Conservation (phyloP, 2,113 vertebrate species). For the Mobula birostris region DNA sequence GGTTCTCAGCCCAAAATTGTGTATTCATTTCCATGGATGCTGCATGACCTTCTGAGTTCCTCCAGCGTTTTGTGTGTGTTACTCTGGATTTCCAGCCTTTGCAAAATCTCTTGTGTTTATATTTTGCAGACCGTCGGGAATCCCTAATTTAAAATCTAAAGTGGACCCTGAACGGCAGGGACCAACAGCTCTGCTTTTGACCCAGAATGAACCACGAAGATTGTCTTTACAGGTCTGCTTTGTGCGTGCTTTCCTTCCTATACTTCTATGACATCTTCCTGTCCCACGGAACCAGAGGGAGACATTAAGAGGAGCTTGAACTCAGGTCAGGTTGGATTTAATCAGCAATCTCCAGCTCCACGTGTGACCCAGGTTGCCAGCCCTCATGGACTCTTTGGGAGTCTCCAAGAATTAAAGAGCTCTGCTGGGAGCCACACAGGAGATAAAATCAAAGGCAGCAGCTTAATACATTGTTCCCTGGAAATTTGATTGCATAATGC, state of each 20-base stretch:
- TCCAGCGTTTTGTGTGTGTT: too few species aligned
- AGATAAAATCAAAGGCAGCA: background rate
- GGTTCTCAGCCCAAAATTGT: too few species aligned
- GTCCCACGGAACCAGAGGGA: constrained; percentile 32
- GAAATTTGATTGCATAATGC: too few species aligned
- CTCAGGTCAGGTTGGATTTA: constrained; percentile 25
- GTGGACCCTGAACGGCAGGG: background rate
- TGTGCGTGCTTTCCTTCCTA: constrained; percentile 32
- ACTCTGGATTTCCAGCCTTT: too few species aligned
- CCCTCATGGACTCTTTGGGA: background rate
- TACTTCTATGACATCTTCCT: constrained; percentile 33
- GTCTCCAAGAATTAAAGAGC: background rate
- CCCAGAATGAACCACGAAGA: constrained; percentile 20
- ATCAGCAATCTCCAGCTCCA: constrained; percentile 32
- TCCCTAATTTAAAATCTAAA: background rate
- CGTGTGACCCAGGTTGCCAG: constrained; percentile 8
- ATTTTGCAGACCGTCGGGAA: too few species aligned
- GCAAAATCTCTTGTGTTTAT: too few species aligned
- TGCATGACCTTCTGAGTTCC: too few species aligned
- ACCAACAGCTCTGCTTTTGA: background rate
- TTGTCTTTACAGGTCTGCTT: constrained; percentile 18
- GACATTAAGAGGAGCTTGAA: constrained; percentile 20
- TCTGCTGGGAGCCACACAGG: background rate
- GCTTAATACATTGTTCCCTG: too few species aligned
- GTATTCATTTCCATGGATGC: too few species aligned